Evolutionary conservation across 2,888 invertebrate genomes (phyloP), one percentile per base, ranked within the genome.

Genomic region (Lochmaea crataegi): DNA sequence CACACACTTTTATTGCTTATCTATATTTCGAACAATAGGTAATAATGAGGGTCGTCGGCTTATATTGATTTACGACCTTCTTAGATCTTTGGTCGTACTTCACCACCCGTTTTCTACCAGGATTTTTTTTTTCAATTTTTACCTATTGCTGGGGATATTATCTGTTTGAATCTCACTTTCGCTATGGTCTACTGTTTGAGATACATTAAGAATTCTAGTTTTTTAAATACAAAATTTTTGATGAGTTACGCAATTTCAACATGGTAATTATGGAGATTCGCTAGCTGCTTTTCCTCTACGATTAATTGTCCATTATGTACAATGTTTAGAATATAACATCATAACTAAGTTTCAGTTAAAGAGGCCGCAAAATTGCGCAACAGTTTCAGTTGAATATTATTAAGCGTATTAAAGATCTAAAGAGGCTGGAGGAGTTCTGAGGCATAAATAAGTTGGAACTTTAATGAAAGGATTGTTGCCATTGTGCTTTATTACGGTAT

Each of bases 271-370:
- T 78, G 76, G 76, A 78, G 74, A 77, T 78, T 78, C 74, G 76
- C 75, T 73, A 57, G 32, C 38, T 16, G 75, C 71, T 71, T 71
- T 75, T 74, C 73, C 71, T 72, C 65, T 73, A 69, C 69, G 71
- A 77, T 71, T 32, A 32, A 7, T 68, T 74, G 75, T 73, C 75
- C 74, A 74, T 78, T 75, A 76, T 76, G 74, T 74, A 72, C 74
- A 67, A 71, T 69, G 73, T 94, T 58, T 42, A 56, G 53, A 67
- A 51, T 61, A 73, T 72, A 68, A 76, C 69, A 66, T 73, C 48
- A 32, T 76, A 72, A 73, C 72, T 71, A 71, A 76, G 76, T 76
- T 77, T 76, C 71, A 60, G 65, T 68, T 71, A 65, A 69, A 73
- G 71, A 71, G 64, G 57, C 63, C 74, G 48, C 74, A 71, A 74